Evolutionary conservation across 2,113 vertebrate genomes (phyloP), one percentile per base, ranked within the genome.

Genomic region (Hassar affinis): DNA sequence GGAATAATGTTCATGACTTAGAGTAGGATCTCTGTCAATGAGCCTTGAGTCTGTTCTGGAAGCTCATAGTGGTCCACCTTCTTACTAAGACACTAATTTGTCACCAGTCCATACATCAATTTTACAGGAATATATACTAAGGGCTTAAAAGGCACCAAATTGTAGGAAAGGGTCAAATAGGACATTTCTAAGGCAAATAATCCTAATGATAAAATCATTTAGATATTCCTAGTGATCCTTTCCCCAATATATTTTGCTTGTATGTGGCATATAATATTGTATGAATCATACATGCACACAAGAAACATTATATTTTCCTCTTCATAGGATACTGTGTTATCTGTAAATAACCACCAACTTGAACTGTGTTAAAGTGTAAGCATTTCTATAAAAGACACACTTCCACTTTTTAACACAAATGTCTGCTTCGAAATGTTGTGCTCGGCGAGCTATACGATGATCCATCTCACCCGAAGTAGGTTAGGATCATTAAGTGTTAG

Each of bases 281-380:
- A 69, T 69, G 11, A 25, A 22, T 11, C 35, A 22, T 38, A 68
- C 15, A 35, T 20, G 6, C 22, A 38, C 8, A 38, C 30, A 18
- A 35, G 61, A 64, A 64, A 64, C 62, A 25, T 6, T 12, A 11
- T n/a, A 38, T 47, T 71, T 71, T 45, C 68, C 12, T 14, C 22
- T 71, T 71, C 38, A 7, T 22, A 47, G 11, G 22, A 71, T 15
- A 20, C n/a, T 4, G 4, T 79, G 14, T 62, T 45, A 81, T 1
- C 62, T 80, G 62, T 80, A 10, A 80, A 51, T 33, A 69, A 35
- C 17, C 12, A 69, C 64, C 33, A 10, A 17, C 5, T 15, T 0
- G 7, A 52, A 54, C 33, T 11, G 62, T 81, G 64, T 81, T 30
- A 69, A 69, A 69, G 30, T 71, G 79, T 42, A 12, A 80, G 62